Evolutionary conservation across 1,140 invertebrate species (phyloP).

Genomic region (Neodiprion fabricii): DNA sequence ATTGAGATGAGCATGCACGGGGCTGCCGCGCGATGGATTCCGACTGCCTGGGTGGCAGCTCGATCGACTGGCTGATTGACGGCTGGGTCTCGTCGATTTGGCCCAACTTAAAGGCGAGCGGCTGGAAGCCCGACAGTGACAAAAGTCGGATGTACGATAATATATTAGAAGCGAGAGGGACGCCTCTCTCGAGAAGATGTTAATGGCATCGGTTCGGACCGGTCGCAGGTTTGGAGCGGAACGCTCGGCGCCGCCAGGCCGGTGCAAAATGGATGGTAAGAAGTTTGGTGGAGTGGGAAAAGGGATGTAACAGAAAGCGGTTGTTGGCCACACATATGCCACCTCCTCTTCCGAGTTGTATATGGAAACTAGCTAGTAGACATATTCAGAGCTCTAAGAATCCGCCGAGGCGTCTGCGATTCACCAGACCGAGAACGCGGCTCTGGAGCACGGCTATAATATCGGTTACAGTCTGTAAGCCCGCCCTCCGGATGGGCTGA

Average conservation of each 20-base stretch:
- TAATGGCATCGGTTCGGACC: background rate
- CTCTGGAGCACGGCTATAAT: background rate
- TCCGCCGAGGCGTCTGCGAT: background rate
- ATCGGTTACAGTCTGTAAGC: background rate
- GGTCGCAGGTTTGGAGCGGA: background rate
- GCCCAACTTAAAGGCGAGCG: background rate
- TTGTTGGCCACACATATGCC: conserved; percentile 3
- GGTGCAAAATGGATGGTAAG: conserved; percentile 3
- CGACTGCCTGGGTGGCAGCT: background rate
- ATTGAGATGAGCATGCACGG: background rate
- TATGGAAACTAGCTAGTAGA: background rate
- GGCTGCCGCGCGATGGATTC: background rate
- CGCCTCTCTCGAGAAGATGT: background rate
- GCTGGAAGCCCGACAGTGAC: background rate
- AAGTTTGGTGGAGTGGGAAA: background rate
- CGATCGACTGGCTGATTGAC: background rate
- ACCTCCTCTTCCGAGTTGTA: background rate
- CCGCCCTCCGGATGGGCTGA: background rate
- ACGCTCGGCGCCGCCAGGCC: background rate
- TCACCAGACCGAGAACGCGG: background rate
- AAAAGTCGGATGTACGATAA: background rate
- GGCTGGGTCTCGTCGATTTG: background rate
- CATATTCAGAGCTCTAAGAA: background rate
- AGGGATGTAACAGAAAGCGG: background rate
- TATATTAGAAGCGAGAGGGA: background rate